A percentile compares a stretch with the other conserved stretches of the same genome.
These are phyloP conservation scores for Zaprionus tsacasi DNA, from an alignment of 1,140 invertebrate species.

Conservation along the genomic window DNA sequence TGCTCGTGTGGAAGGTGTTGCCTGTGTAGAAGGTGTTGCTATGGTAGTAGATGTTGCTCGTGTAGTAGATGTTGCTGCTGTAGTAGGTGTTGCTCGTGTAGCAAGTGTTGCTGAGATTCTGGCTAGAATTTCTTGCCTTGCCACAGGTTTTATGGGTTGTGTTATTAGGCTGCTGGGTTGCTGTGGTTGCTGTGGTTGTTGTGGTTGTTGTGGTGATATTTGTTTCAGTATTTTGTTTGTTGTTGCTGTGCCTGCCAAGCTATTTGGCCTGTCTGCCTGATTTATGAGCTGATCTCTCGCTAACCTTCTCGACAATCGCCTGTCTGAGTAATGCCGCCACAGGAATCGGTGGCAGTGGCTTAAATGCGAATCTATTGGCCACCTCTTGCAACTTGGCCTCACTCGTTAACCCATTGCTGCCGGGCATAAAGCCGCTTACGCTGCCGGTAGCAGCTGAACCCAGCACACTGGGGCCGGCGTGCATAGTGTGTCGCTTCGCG, in stretches of 20 bases:
- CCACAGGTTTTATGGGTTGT: background rate
- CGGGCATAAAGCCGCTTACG: constrained; percentile 44
- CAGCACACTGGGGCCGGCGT: background rate
- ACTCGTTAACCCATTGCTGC: constrained; percentile 61
- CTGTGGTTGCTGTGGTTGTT: constrained; percentile 4
- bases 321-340: constrained; percentile 26
- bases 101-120: background rate
- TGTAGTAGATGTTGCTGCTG: background rate
- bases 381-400: constrained; percentile 39
- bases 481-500: constrained; percentile 36
- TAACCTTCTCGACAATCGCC: constrained; percentile 30
- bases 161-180: constrained; percentile 11
- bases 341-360: constrained; percentile 17
- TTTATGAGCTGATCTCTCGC: constrained; percentile 56
- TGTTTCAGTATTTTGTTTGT: constrained; percentile 16
- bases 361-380: constrained; percentile 18
- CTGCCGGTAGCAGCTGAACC: background rate
- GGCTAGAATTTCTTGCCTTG: background rate
- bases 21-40: too few relatives aligned
- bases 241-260: constrained; percentile 3
- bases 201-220: constrained; percentile 10
- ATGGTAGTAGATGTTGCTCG: background rate
- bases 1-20: background rate
- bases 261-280: constrained; percentile 42
- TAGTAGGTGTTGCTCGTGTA: background rate